Evolutionary conservation across 2,113 vertebrate genomes (phyloP), one percentile per base, ranked within the genome.

Genomic region (Rousettus leschenaultii): DNA sequence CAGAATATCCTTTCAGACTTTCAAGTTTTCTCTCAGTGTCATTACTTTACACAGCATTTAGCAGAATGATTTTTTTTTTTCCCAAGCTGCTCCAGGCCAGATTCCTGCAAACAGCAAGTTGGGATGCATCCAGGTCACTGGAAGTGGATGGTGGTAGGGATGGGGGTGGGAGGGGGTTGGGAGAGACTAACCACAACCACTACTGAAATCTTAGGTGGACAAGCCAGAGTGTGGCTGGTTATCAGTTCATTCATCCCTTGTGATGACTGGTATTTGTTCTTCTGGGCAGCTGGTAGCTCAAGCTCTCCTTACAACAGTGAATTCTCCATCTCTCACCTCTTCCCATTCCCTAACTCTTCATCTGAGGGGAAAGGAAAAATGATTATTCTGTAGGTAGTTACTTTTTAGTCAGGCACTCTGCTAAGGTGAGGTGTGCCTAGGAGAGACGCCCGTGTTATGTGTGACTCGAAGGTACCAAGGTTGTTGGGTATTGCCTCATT

Each of bases 1-100:
- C 97, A 97, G 95, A 38, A 89, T 57, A 95, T 70, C 78, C 83
- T 94, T 86, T 86, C 51, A 95, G 93, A 96, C 91, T 97, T 97
- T 93, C 91, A 96, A 94, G 77, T 96, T 92, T 96, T 88, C 48
- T 70, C 92, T 94, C 80, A 6, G 80, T 61, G 92, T 95, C 96
- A 61, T 86, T 96, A 75, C 89, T 95, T 89, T 91, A 87, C 84
- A 95, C n/a, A 11, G 94, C 82, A 53, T 80, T 92, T 74, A 82
- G 68, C 59, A 65, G 89, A 93, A 28, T 28, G 74, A 45, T 79
- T 22, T 91, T 68, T 65, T 26, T 84, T 80, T 33, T 3, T 38
- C 59, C 28, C 33, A 79, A 61, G 86, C 78, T 82, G 14, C 91
- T 95, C 55, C 30, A 74, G 66, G 35, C 51, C 86, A 78, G 82